A percentile compares a stretch with the other conserved stretches of the same genome.
Conservation (phyloP, 2,113 vertebrate species). For the Guaruba guarouba region DNA sequence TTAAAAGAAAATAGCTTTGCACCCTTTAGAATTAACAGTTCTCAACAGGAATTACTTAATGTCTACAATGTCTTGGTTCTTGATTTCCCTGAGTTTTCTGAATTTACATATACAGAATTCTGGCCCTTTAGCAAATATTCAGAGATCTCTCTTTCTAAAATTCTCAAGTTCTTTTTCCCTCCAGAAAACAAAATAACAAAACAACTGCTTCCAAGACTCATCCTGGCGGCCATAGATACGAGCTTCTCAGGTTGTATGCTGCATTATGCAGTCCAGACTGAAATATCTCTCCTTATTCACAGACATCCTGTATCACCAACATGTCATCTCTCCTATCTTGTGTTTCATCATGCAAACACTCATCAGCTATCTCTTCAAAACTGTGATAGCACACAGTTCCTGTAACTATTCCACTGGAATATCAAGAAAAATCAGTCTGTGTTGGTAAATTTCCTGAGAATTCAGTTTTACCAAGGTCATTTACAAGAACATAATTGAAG, state of each 20-base stretch:
- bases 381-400: not conserved
- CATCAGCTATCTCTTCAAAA: not conserved
- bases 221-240: rapidly evolving
- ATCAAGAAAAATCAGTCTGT: not conserved
- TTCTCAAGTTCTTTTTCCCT: not conserved
- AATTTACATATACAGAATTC: not conserved
- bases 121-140: not conserved
- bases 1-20: not conserved
- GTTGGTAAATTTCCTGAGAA: not conserved
- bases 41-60: not conserved
- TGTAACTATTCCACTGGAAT: not conserved
- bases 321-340: not conserved
- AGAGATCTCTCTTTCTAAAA: not conserved
- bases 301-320: not conserved
- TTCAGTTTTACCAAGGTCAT: not conserved
- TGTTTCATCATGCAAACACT: not conserved
- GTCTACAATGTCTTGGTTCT: not conserved
- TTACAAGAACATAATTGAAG: not conserved
- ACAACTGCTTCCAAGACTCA: not conserved
- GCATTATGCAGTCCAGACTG: not conserved
- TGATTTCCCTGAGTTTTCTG: not conserved
- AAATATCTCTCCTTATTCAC: not conserved
- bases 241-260: not conserved
- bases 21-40: not conserved
- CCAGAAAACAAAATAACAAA: not conserved